Base-by-base conservation (phyloP, 2,888 invertebrate genomes). In the Campopleginae sp. region DNA sequence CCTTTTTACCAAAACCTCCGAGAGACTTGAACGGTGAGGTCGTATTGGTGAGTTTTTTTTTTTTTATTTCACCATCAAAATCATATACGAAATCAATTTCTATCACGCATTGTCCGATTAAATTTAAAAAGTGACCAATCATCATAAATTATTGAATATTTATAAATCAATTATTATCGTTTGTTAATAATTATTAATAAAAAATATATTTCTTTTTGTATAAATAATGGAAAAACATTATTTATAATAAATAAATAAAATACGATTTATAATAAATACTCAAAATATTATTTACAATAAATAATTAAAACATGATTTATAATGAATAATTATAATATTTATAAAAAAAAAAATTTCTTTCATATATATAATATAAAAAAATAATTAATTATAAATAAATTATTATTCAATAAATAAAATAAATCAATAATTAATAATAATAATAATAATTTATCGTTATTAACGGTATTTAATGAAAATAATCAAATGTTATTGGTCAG, bases 1-100 rank as follows among this genome's bases (percentile, higher is more conserved):
- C 90, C 0, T 42, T 90, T n/a, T 74, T 93, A n/a, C 93, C 93
- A 33, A 90, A 91, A 68, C 93, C 93, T 38, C 93, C 93, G 27
- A 90, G 93, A 58, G 91, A 92, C 82, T 80, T 93, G 1, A 89
- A 88, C 1, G 92, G 92, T 31, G 89, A 93, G 51, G 90, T 92
- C 6, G 93, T 93, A 61, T 68, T 93, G 90, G 93, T 93, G 88
- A 88, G 87, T 44, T 27, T 17, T 8, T 68, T 10, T 10, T 23
- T 6, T 12, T 23, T n/a, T 5, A 6, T 54, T 54, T 23, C 12
- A 23, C 23, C 2, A 8, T 54, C 0, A 2, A 19, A n/a, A 54
- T 19, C 12, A 54, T 12, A 10, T 8, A 1, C 4, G 10, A 19
- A 51, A 19, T 51, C 7, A 0, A 8, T 8, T 51, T 51, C 33